Conservation (phyloP, 2,888 invertebrate genomes). For the Ornithoptera priamus region DNA sequence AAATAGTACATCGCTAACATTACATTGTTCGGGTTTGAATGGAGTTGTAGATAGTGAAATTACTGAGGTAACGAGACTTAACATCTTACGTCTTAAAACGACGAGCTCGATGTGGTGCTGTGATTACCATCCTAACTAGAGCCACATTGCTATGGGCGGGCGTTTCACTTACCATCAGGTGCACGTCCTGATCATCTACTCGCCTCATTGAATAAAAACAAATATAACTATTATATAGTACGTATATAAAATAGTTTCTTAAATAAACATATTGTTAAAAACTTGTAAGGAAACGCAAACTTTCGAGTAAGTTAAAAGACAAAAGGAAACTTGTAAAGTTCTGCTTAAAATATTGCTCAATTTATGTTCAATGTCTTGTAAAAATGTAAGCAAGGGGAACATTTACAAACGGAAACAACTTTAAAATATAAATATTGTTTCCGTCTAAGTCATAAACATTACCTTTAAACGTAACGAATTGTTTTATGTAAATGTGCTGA, state of each 20-base stretch:
- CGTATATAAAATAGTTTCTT: background rate
- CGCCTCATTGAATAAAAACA: background rate
- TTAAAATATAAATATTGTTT: conserved; percentile 12
- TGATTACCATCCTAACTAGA: no score
- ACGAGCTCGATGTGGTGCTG: no score
- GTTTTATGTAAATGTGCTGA: no score
- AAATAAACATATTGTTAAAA: background rate
- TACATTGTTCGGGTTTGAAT: no score
- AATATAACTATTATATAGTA: background rate
- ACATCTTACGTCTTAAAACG: no score
- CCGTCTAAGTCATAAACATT: conserved; percentile 6
- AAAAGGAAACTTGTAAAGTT: conserved; percentile 15
- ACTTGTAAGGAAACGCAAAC: conserved; percentile 1
- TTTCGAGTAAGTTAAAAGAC: conserved; percentile 1
- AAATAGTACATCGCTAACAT: no score
- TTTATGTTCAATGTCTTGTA: conserved; percentile 28
- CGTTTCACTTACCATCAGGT: no score
- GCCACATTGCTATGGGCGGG: no score
- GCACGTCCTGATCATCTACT: no score
- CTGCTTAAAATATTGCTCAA: conserved; percentile 23
- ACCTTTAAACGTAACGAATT: background rate
- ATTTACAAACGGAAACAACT: conserved; percentile 11
- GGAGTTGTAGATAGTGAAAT: no score
- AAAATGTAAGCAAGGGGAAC: conserved; percentile 14
- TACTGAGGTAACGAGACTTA: no score